phyloP scores from a whole-genome alignment of 2,113 vertebrate genomes.

The Dolichallabes microphthalmus region DNA sequence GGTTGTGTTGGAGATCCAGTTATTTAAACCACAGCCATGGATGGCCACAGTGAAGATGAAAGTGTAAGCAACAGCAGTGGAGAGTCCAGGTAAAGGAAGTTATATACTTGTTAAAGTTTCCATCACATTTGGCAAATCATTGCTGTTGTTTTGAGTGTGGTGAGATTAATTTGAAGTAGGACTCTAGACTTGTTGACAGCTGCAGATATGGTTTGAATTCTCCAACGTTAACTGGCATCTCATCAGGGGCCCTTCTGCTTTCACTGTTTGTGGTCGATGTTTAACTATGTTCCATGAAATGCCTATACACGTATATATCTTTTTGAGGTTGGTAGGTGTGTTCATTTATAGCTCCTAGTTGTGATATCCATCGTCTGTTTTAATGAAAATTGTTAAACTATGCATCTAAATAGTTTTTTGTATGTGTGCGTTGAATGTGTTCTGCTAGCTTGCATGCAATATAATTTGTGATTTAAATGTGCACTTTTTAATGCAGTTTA shows the following conservation, averaged over 20 bases:
- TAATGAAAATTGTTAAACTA: background rate
- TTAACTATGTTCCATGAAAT: background rate
- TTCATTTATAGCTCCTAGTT: background rate
- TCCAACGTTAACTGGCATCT: background rate
- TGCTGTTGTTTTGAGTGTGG: background rate
- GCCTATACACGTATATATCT: background rate
- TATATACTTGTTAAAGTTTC: background rate
- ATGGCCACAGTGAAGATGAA: conserved; percentile 95
- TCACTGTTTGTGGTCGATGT: background rate
- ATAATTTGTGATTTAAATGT: background rate
- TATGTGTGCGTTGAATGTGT: background rate
- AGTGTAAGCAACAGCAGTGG: conserved; percentile 92
- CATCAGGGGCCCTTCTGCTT: background rate
- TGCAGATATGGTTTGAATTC: background rate
- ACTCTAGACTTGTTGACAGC: background rate
- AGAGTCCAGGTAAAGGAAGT: conserved; percentile 87
- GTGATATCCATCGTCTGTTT: background rate
- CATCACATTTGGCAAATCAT: background rate
- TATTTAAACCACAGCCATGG: conserved; percentile 77
- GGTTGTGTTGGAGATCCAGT: conserved; percentile 46
- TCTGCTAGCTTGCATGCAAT: background rate
- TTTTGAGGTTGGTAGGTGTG: background rate
- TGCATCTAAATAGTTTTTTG: background rate
- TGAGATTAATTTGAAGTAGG: background rate
- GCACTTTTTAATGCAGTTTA: background rate